These are phyloP conservation scores for Serripes groenlandicus DNA, from an alignment of 2,888 invertebrate species.

Conservation along the genomic window DNA sequence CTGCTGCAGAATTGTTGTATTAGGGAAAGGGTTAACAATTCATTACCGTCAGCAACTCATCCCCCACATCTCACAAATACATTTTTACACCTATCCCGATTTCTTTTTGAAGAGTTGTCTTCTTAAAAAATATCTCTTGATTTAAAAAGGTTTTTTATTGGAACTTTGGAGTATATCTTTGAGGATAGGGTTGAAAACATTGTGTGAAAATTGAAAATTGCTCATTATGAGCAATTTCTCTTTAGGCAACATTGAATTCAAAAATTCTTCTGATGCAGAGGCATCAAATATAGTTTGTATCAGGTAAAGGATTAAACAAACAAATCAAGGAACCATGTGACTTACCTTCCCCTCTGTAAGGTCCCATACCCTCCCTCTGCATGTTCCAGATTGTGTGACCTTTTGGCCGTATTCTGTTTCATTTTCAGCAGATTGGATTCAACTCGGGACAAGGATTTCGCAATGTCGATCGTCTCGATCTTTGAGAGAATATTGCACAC, in stretches of 20 bases:
- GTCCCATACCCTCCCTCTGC: conserved; percentile 63
- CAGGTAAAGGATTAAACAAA: not conserved
- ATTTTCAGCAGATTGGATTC: conserved; percentile 72
- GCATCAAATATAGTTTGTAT: not conserved
- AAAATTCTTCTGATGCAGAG: not conserved
- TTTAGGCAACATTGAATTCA: not conserved
- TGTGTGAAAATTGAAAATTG: not conserved
- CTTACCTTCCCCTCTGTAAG: conserved; percentile 56
- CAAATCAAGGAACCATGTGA: no score
- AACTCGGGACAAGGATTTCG: conserved; percentile 91
- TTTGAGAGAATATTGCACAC: conserved; percentile 95
- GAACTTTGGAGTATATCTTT: no score
- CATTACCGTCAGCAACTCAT: no score
- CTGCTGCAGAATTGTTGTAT: no score
- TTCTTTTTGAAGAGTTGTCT: no score
- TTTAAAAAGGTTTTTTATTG: no score
- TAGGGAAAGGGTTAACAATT: no score
- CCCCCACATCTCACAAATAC: no score
- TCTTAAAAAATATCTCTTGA: no score
- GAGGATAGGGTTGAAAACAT: not conserved
- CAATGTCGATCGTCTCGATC: conserved; percentile 95
- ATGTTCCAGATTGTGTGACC: conserved; percentile 44
- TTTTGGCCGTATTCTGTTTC: conserved; percentile 29
- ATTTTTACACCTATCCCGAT: no score
- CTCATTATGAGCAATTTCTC: not conserved